Evolutionary conservation across 2,797 vertebrate genomes (phyloP).

Genomic region (Salarias fasciatus): DNA sequence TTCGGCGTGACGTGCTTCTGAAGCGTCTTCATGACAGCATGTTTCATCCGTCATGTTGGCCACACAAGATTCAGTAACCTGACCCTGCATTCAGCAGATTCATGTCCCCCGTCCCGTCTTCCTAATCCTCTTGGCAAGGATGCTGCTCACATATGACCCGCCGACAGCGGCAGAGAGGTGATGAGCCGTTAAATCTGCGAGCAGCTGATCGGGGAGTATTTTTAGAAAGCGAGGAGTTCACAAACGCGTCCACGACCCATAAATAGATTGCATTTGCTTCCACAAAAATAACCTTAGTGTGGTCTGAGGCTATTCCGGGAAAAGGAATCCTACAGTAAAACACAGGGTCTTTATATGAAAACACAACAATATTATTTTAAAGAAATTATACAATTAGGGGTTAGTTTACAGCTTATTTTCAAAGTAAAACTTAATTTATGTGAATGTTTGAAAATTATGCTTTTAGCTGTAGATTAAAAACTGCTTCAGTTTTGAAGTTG

Average conservation of each 20-base stretch:
- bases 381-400: neutral
- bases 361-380: neutral
- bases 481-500: too few species aligned
- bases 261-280: slow-evolving; percentile 72
- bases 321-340: slow-evolving; percentile 33
- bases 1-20: neutral
- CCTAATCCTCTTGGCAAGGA: slow-evolving; percentile 50
- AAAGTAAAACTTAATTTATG: too few species aligned
- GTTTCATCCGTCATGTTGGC: slow-evolving; percentile 23
- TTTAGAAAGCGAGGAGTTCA: slow-evolving; percentile 72
- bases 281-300: slow-evolving; percentile 52
- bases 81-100: slow-evolving; percentile 36
- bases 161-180: slow-evolving; percentile 70
- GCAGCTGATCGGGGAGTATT: slow-evolving; percentile 81
- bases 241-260: slow-evolving; percentile 63
- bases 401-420: too few species aligned
- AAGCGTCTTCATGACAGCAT: neutral
- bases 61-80: slow-evolving; percentile 15
- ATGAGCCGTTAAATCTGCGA: slow-evolving; percentile 80
- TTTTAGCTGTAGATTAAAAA: too few species aligned
- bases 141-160: slow-evolving; percentile 47
- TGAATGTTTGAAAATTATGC: too few species aligned
- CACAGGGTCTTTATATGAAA: slow-evolving; percentile 55
- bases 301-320: slow-evolving; percentile 63
- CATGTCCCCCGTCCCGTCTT: slow-evolving; percentile 26